Evolutionary conservation across 2,113 vertebrate species (phyloP).

Genomic region (mouse (Mus musculus)): DNA sequence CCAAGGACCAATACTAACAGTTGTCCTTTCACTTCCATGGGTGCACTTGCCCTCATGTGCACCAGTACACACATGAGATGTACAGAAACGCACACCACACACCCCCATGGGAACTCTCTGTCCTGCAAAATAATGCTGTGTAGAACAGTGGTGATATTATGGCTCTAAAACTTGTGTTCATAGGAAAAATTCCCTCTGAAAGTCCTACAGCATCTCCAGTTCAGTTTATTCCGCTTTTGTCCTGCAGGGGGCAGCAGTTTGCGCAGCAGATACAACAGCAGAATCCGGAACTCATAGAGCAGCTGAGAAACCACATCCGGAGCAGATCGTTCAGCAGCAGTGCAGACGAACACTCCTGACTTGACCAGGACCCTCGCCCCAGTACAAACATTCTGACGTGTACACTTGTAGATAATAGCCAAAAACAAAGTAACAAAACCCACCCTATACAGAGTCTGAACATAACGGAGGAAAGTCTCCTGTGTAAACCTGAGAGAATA

Average conservation of each 20-base stretch:
- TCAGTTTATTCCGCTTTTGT: conserved; percentile 68
- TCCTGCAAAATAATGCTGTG: neutral
- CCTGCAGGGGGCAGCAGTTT: conserved; percentile 96
- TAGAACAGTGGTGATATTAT: neutral
- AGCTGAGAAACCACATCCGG: conserved; percentile 97
- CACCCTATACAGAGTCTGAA: conserved; percentile 84
- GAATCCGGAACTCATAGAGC: conserved; percentile 98
- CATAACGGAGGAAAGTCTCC: conserved; percentile 80
- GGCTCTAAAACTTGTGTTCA: conserved; percentile 28
- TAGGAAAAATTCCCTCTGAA: neutral
- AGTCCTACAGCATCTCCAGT: neutral
- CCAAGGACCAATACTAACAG: neutral
- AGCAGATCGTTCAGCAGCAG: conserved; percentile 97
- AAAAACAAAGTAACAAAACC: conserved; percentile 57
- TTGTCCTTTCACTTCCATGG: neutral
- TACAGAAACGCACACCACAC: neutral
- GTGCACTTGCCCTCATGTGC: neutral
- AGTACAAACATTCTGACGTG: conserved; percentile 69
- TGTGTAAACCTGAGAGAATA: conserved; percentile 81
- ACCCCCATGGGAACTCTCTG: neutral
- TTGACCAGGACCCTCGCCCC: conserved; percentile 17
- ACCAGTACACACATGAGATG: neutral
- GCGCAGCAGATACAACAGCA: conserved; percentile 99
- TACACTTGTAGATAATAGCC: conserved; percentile 82
- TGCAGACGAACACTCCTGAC: conserved; percentile 96